Evolutionary conservation across 2,797 vertebrate genomes (phyloP).

Genomic region (Poliocrania exsul): DNA sequence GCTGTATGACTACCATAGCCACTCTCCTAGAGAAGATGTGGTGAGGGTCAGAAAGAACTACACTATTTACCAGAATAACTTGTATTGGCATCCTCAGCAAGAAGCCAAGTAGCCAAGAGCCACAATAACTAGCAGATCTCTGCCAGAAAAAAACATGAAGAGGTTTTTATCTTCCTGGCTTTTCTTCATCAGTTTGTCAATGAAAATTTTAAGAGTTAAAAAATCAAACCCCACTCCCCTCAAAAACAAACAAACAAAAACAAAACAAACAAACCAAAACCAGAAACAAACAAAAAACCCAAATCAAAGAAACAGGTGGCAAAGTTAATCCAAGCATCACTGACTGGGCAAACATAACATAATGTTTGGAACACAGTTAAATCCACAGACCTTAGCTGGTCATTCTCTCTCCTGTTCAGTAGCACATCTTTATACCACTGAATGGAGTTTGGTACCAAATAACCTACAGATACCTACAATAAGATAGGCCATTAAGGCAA

Average conservation of each 20-base stretch:
- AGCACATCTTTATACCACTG: not conserved
- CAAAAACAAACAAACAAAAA: too few relatives aligned
- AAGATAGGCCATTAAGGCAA: not conserved
- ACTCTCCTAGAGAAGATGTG: not conserved
- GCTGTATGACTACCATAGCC: not conserved
- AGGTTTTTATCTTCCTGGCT: not conserved
- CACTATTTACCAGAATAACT: not conserved
- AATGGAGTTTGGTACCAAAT: not conserved
- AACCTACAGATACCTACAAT: not conserved
- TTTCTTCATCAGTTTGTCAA: not conserved
- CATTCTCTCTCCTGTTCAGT: not conserved
- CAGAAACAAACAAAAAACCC: not conserved
- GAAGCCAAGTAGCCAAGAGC: not conserved
- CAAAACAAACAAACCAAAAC: not conserved
- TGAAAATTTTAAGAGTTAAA: not conserved
- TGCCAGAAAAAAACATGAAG: not conserved
- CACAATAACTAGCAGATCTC: not conserved
- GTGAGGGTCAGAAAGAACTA: not conserved
- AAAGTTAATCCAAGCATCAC: not conserved
- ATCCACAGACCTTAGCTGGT: rapidly evolving
- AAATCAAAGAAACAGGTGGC: not conserved
- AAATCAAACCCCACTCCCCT: not conserved
- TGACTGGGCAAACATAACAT: rapidly evolving
- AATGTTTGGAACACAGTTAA: not conserved
- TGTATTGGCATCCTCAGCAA: not conserved